These are phyloP conservation scores for Xerus inauris DNA, from an alignment of 2,113 vertebrate species.

Conservation along the genomic window DNA sequence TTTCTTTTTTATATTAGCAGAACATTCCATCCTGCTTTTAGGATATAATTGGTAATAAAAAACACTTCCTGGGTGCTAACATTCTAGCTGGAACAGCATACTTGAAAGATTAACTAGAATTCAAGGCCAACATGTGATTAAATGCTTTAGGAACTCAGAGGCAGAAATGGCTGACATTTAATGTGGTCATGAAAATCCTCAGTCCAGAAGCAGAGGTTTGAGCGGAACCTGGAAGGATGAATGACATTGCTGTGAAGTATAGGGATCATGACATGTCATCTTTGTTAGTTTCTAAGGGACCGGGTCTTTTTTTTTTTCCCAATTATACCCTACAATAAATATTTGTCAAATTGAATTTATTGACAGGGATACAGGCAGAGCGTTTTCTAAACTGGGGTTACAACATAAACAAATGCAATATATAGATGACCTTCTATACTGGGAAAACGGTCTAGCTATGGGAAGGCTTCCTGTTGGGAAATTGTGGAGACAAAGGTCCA, in stretches of 20 bases:
- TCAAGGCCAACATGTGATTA: background rate
- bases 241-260: background rate
- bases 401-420: background rate
- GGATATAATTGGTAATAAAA: constrained; percentile 60
- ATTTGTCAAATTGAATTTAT: background rate
- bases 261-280: background rate
- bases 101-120: constrained; percentile 54
- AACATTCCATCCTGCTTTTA: constrained; percentile 29
- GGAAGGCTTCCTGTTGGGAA: background rate
- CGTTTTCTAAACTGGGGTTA: background rate
- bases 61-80: background rate
- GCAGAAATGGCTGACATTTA: constrained; percentile 14
- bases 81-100: constrained; percentile 46
- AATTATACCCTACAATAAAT: background rate
- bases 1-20: background rate
- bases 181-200: background rate
- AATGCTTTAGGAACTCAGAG: constrained; percentile 26
- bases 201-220: background rate
- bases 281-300: background rate
- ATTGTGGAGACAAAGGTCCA: background rate
- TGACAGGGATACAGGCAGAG: background rate
- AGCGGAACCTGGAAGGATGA: background rate
- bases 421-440: background rate
- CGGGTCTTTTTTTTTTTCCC: background rate
- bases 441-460: background rate